Evolutionary conservation across 2,888 invertebrate species (phyloP), one percentile per base, ranked within the genome.

Genomic region (Ctenicera cuprea): DNA sequence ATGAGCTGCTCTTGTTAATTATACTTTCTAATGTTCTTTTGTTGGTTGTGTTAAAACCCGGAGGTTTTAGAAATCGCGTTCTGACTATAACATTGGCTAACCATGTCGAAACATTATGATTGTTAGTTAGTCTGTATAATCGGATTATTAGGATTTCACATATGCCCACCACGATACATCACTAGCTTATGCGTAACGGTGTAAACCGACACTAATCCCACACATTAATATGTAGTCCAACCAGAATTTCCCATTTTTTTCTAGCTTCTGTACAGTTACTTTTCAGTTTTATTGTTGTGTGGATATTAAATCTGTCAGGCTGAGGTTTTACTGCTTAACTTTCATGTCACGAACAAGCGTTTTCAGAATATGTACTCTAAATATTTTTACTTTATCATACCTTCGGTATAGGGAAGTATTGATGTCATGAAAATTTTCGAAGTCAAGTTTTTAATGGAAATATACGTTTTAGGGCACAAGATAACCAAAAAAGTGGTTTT

Each of bases 191-290:
- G 76, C 76, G 76, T 78, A 79, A 78, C 75, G 76, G 74, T 77
- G 78, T 80, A 79, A 80, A 80, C 73, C 76, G 78, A 80, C 80
- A 78, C 73, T 80, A 79, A 80, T 78, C 80, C 78, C 66, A 18
- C 38, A 63, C 54, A 74, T 71, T 71, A 77, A 79, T 76, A 77
- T 77, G 78, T 76, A 71, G 71, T 73, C 63, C 74, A 54, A 54
- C 61, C 45, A 63, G 26, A 54, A 38, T 59, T 69, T 64, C 61
- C n/a, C 14, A n/a, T 37, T 50, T 71, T 67, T 71, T 59, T 57
- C 14, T 59, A 26, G 61, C 62, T 72, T 72, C 66, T 20, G 61
- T 62, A 52, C 43, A 66, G 61, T 45, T 12, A 59, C 30, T 71
- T 69, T 48, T 16, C 11, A 22, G 61, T 18, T 18, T 20, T 41